Evolutionary conservation across 1,140 invertebrate genomes (phyloP).

Genomic region (Orchestia grillus): DNA sequence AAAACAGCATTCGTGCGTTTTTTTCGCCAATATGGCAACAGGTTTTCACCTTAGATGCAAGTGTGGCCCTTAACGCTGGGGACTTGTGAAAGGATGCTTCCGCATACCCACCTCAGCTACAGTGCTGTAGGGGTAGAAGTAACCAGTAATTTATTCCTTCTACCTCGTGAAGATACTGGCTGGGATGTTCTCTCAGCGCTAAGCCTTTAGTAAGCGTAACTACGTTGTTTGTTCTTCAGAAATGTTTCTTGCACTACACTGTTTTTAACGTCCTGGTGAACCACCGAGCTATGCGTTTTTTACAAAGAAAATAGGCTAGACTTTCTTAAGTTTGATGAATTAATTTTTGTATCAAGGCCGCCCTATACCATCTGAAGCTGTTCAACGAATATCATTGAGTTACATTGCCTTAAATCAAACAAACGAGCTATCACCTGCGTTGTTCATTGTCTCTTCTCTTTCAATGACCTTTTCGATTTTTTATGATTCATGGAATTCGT

Average conservation of each 20-base stretch:
- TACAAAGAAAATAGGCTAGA: too few relatives aligned
- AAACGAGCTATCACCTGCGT: too few relatives aligned
- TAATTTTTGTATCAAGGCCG: background rate
- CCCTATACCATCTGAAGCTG: background rate
- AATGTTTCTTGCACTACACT: background rate
- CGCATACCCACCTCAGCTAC: too few relatives aligned
- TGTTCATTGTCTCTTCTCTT: background rate
- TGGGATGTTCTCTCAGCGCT: background rate
- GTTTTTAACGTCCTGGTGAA: too few relatives aligned
- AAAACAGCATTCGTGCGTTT: too few relatives aligned
- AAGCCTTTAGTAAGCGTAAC: background rate
- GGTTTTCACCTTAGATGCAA: too few relatives aligned
- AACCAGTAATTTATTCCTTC: too few relatives aligned
- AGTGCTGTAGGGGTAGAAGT: too few relatives aligned
- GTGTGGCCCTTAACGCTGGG: too few relatives aligned
- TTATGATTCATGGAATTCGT: background rate
- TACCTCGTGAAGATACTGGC: background rate
- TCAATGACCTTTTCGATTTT: background rate
- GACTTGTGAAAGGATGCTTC: too few relatives aligned
- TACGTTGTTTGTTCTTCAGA: background rate
- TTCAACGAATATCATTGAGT: background rate
- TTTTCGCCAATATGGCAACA: too few relatives aligned
- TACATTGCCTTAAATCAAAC: background rate
- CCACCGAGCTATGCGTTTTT: too few relatives aligned
- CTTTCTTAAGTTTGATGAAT: background rate